Percentiles rank a stretch among this genome's conserved stretches.
phyloP scores from a whole-genome alignment of 2,113 vertebrate genomes.

The Orcinus orca region DNA sequence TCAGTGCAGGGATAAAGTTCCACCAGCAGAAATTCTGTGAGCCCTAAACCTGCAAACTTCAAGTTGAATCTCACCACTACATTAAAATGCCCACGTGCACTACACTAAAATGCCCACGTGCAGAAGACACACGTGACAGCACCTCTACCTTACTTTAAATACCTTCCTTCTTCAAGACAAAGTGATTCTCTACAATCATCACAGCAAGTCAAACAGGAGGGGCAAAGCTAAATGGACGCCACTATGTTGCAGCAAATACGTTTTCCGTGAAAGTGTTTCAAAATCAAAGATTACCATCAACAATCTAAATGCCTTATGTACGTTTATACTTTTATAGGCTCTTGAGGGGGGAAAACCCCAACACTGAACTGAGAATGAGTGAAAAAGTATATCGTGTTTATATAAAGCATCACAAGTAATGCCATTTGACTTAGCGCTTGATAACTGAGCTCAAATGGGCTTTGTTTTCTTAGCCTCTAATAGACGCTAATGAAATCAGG shows the following conservation, averaged over 20 bases:
- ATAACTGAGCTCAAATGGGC: background rate
- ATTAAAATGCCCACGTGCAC: too few species aligned
- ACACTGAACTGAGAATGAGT: background rate
- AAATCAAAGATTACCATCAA: background rate
- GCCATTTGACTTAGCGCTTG: accelerated
- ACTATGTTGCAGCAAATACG: background rate
- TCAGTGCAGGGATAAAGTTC: background rate
- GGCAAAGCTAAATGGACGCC: background rate
- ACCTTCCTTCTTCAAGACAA: background rate
- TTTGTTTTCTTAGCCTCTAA: background rate
- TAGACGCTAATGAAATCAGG: background rate
- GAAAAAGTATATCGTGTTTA: background rate
- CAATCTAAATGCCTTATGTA: background rate
- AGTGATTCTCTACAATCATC: background rate
- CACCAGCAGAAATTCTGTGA: background rate
- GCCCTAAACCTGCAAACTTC: too few species aligned
- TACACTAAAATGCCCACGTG: too few species aligned
- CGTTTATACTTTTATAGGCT: background rate
- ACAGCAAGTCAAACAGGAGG: background rate
- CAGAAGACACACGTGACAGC: accelerated
- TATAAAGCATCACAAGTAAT: background rate
- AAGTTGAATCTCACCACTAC: background rate
- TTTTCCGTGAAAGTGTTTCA: background rate
- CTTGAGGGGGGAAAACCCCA: background rate
- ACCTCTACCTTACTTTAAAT: background rate